Evolutionary conservation across 2,888 invertebrate genomes (phyloP).

Genomic region (Argyresthia goedartella): DNA sequence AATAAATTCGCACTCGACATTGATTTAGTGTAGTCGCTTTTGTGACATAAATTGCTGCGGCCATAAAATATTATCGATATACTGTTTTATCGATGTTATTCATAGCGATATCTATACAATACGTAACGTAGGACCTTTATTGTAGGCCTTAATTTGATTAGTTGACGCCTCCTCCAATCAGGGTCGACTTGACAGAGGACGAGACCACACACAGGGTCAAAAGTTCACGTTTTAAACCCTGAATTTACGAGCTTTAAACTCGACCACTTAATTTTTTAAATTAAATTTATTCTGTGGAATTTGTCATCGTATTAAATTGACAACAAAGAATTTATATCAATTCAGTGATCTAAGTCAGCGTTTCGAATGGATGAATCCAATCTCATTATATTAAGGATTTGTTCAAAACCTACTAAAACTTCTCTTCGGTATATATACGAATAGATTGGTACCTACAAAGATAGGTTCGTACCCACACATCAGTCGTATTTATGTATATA

Average conservation of each 20-base stretch:
- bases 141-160: conserved; percentile 57
- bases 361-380: too few relatives aligned
- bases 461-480: conserved; percentile 38
- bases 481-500: conserved; percentile 55
- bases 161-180: conserved; percentile 26
- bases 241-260: conserved; percentile 57
- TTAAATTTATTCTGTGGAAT: conserved; percentile 16
- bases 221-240: conserved; percentile 42
- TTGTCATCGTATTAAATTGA: neutral
- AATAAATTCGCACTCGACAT: too few relatives aligned
- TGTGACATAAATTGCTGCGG: neutral
- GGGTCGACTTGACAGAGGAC: conserved; percentile 17
- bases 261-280: conserved; percentile 39
- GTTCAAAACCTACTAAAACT: too few relatives aligned
- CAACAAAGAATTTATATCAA: neutral
- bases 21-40: neutral
- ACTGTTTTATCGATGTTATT: neutral
- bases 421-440: too few relatives aligned
- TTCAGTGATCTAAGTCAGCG: too few relatives aligned
- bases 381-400: too few relatives aligned
- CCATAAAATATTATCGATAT: neutral
- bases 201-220: conserved; percentile 33
- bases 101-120: conserved; percentile 13
- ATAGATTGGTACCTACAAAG: neutral
- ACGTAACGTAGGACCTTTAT: conserved; percentile 29